phyloP scores from a whole-genome alignment of 2,797 vertebrate genomes.

The Apodemus agrarius region DNA sequence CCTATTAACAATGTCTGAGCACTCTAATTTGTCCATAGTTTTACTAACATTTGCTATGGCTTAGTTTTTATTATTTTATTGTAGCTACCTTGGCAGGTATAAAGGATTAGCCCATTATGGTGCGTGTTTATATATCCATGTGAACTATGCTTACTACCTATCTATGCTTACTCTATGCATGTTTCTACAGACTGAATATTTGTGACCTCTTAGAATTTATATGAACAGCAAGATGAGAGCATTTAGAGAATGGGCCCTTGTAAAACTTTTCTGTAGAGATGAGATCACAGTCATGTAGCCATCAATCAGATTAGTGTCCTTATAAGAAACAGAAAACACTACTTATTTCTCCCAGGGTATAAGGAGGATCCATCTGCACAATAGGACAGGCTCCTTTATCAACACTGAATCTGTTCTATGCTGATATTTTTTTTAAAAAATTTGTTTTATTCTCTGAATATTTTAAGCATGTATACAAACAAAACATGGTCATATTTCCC shows the following conservation, averaged over 20 bases:
- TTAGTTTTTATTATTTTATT: background rate
- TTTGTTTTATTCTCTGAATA: background rate
- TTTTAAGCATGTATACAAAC: background rate
- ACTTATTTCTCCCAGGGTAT: background rate
- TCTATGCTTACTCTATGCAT: background rate
- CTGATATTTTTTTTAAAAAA: background rate
- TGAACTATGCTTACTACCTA: background rate
- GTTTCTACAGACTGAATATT: background rate
- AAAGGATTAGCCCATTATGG: slow-evolving; percentile 11
- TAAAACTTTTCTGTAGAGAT: background rate
- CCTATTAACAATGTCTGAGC: background rate
- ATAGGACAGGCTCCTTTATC: background rate
- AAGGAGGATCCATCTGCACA: background rate
- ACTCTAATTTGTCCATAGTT: background rate
- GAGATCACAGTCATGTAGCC: background rate
- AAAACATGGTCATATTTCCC: background rate
- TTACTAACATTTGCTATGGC: background rate
- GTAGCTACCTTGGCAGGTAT: background rate
- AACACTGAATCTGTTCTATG: background rate
- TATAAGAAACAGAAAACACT: background rate
- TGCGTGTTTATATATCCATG: slow-evolving; percentile 32
- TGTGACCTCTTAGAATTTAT: background rate
- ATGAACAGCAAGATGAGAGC: background rate
- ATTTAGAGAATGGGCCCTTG: background rate
- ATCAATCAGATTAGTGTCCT: background rate